Percentiles rank a stretch among this genome's conserved stretches.
Conservation (phyloP, 2,888 invertebrate genomes). For the Unio pictorum region DNA sequence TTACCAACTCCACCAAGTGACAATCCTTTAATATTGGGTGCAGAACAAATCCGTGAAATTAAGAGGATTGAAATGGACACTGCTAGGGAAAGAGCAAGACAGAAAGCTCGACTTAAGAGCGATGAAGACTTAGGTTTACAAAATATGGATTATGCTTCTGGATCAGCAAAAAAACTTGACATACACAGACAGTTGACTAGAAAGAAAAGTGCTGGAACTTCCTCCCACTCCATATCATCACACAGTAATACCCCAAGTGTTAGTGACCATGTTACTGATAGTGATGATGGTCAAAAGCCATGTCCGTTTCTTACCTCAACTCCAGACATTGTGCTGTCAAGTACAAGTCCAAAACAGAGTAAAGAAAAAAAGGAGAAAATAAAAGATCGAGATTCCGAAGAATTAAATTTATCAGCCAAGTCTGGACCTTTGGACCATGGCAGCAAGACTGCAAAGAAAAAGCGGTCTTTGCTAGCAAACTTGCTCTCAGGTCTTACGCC, state of each 20-base stretch:
- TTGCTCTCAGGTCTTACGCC: slow-evolving; percentile 45
- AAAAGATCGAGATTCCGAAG: slow-evolving; percentile 26
- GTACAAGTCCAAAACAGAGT: slow-evolving; percentile 21
- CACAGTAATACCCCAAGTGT: slow-evolving; percentile 34
- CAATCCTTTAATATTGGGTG: slow-evolving; percentile 72
- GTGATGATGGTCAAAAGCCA: slow-evolving; percentile 38
- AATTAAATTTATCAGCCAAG: slow-evolving; percentile 18
- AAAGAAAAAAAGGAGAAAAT: slow-evolving; percentile 46
- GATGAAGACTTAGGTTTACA: slow-evolving; percentile 80
- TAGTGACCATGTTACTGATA: slow-evolving; percentile 47
- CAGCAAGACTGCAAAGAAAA: slow-evolving; percentile 52
- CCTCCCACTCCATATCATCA: slow-evolving; percentile 13
- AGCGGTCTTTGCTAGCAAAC: slow-evolving; percentile 51
- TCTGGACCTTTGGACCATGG: background rate
- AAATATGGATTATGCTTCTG: slow-evolving; percentile 26
- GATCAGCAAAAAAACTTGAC: slow-evolving; percentile 13
- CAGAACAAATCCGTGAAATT: slow-evolving; percentile 50
- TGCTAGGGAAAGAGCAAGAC: slow-evolving; percentile 75
- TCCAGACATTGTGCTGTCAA: slow-evolving; percentile 32
- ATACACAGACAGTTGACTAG: background rate
- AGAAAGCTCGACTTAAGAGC: slow-evolving; percentile 79
- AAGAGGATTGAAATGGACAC: slow-evolving; percentile 51
- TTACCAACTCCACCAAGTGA: slow-evolving; percentile 47
- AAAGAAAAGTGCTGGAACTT: slow-evolving; percentile 6
- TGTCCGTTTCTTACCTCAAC: slow-evolving; percentile 25